Base-by-base conservation (phyloP, 2,797 vertebrate genomes). In the Schizothorax lantsangensis region DNA sequence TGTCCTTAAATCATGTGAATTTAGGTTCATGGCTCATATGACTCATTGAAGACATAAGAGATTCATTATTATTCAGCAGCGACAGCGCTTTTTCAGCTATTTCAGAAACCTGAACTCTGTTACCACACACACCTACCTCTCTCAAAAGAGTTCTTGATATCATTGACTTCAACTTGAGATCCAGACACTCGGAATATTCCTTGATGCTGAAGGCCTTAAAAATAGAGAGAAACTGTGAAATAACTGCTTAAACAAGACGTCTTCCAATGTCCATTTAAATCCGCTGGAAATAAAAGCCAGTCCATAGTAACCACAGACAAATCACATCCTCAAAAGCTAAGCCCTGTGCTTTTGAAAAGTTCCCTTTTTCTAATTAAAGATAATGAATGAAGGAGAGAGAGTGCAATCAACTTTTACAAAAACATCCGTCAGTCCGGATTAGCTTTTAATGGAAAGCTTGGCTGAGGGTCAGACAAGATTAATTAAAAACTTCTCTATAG, bases 71-170 rank as follows among this genome's bases (percentile, higher is more conserved):
- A 78, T 72, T 81, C 77, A 72, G 52, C 23, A 62, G 47, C 15
- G 84, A 81, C 59, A 45, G 47, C 26, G 40, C 57, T 75, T 72
- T 49, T 23, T 26, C 4, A 74, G 40, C 19, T 17, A 45, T 72
- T 54, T 72, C 17, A 57, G 30, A 26, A 19, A 85, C 40, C n/a
- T 52, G 21, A 30, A 86, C 47, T 57, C 23, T 38, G 23, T 47
- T 62, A 47, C 47, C 64, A 78, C 49, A 54, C 71, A 84, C 38
- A 88, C 85, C 91, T 95, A 99, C 98, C 98, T 98, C 98, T 96
- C 92, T 99, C 98, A 92, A 99, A 99, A 14, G 98, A 98, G 94
- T 99, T 99, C 95, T 99, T 99, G 94, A 99, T 99, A 92, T 99
- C 98, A 88, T 99, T 99, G 94, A 99, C 97, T 95, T 99, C 98